Evolutionary conservation across 2,113 vertebrate genomes (phyloP).

Genomic region (Paramisgurnus dabryanus): DNA sequence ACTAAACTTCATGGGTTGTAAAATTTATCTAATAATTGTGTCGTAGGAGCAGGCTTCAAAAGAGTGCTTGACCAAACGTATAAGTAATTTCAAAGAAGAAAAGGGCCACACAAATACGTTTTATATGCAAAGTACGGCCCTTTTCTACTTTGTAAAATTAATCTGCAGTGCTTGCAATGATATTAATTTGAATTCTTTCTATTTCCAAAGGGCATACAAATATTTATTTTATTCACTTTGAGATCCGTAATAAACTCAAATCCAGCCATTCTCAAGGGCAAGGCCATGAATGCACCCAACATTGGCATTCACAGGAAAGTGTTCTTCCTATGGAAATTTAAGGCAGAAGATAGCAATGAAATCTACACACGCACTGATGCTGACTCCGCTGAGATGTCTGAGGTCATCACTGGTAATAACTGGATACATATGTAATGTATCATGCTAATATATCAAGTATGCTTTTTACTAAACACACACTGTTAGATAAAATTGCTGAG

Average conservation of each 20-base stretch:
- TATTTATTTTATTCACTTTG: constrained; percentile 64
- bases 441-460: too few relatives aligned
- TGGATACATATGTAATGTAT: neutral
- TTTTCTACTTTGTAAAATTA: neutral
- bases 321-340: neutral
- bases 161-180: neutral
- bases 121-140: too few relatives aligned
- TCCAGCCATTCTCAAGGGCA: neutral
- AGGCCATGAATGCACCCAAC: neutral
- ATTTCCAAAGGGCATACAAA: constrained; percentile 61
- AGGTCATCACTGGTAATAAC: too few relatives aligned
- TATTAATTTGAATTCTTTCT: neutral
- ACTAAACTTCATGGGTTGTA: too few relatives aligned
- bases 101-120: too few relatives aligned
- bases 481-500: too few relatives aligned
- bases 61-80: too few relatives aligned
- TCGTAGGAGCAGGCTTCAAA: too few relatives aligned
- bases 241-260: neutral
- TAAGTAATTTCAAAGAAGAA: too few relatives aligned
- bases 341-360: neutral
- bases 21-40: too few relatives aligned
- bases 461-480: too few relatives aligned
- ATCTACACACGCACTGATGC: neutral
- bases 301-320: neutral
- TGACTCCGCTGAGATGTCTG: too few relatives aligned